Percentiles rank a stretch among this genome's conserved stretches.
These are phyloP conservation scores for Diplodus puntazzo DNA, from an alignment of 2,797 vertebrate genomes.

Conservation along the genomic window DNA sequence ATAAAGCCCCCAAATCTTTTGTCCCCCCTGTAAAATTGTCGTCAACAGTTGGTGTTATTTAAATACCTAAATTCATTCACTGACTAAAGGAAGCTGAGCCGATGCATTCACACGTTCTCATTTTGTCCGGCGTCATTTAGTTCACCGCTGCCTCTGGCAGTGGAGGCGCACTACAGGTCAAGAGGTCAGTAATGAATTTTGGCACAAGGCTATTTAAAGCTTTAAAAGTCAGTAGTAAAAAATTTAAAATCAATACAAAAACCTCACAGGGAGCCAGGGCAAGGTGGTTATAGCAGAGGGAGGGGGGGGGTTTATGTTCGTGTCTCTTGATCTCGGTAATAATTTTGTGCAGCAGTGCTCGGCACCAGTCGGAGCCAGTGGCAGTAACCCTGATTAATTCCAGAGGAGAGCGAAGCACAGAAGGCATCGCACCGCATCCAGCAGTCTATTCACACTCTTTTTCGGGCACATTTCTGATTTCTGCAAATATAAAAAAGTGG, in stretches of 20 bases:
- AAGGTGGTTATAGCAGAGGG: slow-evolving; percentile 15
- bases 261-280: slow-evolving; percentile 36
- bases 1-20: neutral
- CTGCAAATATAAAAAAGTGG: neutral
- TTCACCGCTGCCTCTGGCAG: neutral
- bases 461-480: neutral
- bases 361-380: slow-evolving; percentile 24
- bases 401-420: slow-evolving; percentile 5
- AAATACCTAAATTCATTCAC: neutral
- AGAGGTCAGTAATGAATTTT: slow-evolving; percentile 58
- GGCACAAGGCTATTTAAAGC: slow-evolving; percentile 56
- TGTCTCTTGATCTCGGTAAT: slow-evolving; percentile 54
- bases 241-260: slow-evolving; percentile 59
- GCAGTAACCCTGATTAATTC: slow-evolving; percentile 27
- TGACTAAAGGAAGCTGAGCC: neutral
- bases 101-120: slow-evolving; percentile 13
- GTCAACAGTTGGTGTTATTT: neutral
- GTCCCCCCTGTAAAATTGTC: neutral
- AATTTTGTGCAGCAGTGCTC: slow-evolving; percentile 39
- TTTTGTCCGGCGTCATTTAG: slow-evolving; percentile 7
- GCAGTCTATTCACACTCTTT: neutral
- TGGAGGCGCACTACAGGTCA: slow-evolving; percentile 16
- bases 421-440: neutral
- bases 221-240: slow-evolving; percentile 65
- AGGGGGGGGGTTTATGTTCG: slow-evolving; percentile 41